These are phyloP conservation scores for Silurus glanis DNA, from an alignment of 2,113 vertebrate species.

Conservation along the genomic window DNA sequence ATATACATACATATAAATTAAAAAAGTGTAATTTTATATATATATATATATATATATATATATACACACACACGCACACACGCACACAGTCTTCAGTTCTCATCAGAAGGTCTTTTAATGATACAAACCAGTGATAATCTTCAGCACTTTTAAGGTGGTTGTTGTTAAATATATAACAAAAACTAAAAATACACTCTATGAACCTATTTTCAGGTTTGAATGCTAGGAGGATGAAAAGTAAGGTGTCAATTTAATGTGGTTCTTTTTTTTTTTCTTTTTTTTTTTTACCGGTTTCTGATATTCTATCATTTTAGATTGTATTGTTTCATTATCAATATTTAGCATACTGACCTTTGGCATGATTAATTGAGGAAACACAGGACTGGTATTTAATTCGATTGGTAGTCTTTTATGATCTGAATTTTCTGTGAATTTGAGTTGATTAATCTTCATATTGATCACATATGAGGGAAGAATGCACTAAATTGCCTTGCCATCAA, in stretches of 20 bases:
- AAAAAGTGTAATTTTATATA: too few relatives aligned
- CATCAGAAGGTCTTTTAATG: neutral
- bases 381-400: neutral
- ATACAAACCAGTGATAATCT: neutral
- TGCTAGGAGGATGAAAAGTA: too few relatives aligned
- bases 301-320: neutral
- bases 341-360: neutral
- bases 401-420: neutral
- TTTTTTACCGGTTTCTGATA: too few relatives aligned
- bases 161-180: neutral
- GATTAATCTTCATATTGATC: neutral
- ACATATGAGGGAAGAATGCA: neutral
- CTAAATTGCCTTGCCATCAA: neutral
- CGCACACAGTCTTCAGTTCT: neutral
- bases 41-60: too few relatives aligned
- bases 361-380: neutral
- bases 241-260: neutral
- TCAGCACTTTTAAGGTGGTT: neutral
- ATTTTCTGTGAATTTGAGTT: neutral
- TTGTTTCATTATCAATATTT: neutral
- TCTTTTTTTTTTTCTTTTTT: neutral
- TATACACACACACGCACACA: too few relatives aligned
- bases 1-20: too few relatives aligned
- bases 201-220: neutral
- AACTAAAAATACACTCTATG: neutral